These are phyloP conservation scores for Adelges cooleyi DNA, from an alignment of 1,140 invertebrate species.

Conservation along the genomic window DNA sequence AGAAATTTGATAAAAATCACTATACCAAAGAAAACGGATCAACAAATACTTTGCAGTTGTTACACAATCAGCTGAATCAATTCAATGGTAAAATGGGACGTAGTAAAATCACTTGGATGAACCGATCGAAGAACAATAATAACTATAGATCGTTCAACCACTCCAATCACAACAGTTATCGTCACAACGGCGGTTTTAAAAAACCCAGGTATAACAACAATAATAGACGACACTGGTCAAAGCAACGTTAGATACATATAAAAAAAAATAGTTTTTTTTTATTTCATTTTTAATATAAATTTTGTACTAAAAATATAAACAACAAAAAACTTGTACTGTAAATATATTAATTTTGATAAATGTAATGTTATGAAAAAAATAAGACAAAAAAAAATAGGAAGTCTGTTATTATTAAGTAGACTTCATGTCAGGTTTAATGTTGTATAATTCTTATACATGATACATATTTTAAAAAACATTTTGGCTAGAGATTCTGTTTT, in stretches of 20 bases:
- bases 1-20: conserved; percentile 15
- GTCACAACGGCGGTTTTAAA: conserved; percentile 12
- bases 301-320: no score
- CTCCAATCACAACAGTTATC: conserved; percentile 2
- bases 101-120: conserved; percentile 26
- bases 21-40: conserved; percentile 1
- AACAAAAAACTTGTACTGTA: no score
- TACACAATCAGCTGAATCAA: conserved; percentile 22
- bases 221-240: conserved; percentile 4
- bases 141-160: not conserved
- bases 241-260: not conserved
- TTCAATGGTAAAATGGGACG: conserved; percentile 22
- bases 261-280: no score
- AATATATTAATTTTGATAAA: no score
- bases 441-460: no score
- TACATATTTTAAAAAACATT: no score
- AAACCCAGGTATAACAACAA: conserved; percentile 28
- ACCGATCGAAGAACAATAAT: conserved; percentile 1
- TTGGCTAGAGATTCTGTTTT: no score
- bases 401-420: no score
- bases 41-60: conserved; percentile 8
- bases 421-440: no score
- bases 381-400: no score
- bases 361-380: no score
- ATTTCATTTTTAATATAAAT: no score